These are phyloP conservation scores for Xenopus petersii DNA, from an alignment of 2,797 vertebrate genomes.

Conservation along the genomic window DNA sequence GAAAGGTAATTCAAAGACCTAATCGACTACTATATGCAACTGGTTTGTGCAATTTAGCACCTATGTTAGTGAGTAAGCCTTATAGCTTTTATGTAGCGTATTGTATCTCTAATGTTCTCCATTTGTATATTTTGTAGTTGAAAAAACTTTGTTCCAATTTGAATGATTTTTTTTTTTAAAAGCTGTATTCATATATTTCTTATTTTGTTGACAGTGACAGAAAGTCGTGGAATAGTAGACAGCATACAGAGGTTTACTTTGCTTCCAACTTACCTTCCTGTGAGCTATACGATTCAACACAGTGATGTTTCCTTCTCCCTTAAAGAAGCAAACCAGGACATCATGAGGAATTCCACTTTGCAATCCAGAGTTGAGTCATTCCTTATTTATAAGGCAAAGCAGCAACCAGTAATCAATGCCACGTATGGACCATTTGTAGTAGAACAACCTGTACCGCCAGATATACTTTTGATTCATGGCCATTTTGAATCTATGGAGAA, in stretches of 20 bases:
- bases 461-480: conserved; percentile 72
- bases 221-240: conserved; percentile 78
- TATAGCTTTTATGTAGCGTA: too few relatives aligned
- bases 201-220: conserved; percentile 72
- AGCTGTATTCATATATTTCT: not conserved
- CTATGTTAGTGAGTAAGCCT: too few relatives aligned
- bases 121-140: too few relatives aligned
- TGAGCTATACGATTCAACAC: conserved; percentile 80
- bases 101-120: too few relatives aligned
- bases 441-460: conserved; percentile 72
- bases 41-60: too few relatives aligned
- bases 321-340: conserved; percentile 90
- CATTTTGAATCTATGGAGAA: conserved; percentile 68
- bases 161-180: not conserved
- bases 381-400: conserved; percentile 76
- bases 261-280: conserved; percentile 83
- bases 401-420: conserved; percentile 75
- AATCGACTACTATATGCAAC: too few relatives aligned
- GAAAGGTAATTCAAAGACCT: too few relatives aligned
- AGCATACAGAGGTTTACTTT: conserved; percentile 73
- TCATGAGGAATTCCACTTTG: conserved; percentile 93
- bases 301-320: conserved; percentile 82
- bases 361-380: conserved; percentile 88
- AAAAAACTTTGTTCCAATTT: too few relatives aligned
- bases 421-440: conserved; percentile 79